Conservation (phyloP, 1,140 invertebrate genomes). For the Helicoverpa zea region DNA sequence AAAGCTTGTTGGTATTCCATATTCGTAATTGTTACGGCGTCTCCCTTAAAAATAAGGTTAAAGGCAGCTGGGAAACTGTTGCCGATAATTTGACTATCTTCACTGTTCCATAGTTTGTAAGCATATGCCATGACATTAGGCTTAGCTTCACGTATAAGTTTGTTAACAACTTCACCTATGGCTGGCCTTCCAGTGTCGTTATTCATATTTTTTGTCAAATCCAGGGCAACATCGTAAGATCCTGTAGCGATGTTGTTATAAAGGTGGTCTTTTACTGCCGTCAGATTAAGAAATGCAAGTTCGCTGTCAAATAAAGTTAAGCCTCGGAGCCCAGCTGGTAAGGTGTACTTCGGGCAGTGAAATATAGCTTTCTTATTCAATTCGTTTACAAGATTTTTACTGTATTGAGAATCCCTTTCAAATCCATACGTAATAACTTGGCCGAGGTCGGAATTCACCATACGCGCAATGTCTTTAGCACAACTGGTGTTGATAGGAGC, state of each 20-base stretch:
- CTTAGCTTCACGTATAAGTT: slow-evolving; percentile 44
- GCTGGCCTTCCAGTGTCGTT: slow-evolving; percentile 17
- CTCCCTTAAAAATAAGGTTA: slow-evolving; percentile 53
- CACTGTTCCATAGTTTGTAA: slow-evolving; percentile 56
- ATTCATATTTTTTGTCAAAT: slow-evolving; percentile 45
- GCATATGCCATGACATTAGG: slow-evolving; percentile 52
- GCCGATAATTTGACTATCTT: slow-evolving; percentile 42
- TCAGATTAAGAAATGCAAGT: slow-evolving; percentile 53
- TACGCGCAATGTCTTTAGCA: slow-evolving; percentile 56
- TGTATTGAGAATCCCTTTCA: slow-evolving; percentile 46
- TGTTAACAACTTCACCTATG: slow-evolving; percentile 46
- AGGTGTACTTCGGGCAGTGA: slow-evolving; percentile 44
- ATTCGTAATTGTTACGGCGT: slow-evolving; percentile 54
- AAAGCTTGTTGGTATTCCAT: slow-evolving; percentile 53
- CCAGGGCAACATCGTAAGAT: slow-evolving; percentile 49
- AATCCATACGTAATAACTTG: slow-evolving; percentile 59
- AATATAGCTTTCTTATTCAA: slow-evolving; percentile 46
- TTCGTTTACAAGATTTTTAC: slow-evolving; percentile 51
- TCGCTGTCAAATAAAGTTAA: slow-evolving; percentile 52
- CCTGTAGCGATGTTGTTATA: slow-evolving; percentile 39
- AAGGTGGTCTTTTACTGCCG: slow-evolving; percentile 44
- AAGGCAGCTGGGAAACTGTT: slow-evolving; percentile 56
- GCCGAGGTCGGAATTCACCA: slow-evolving; percentile 50
- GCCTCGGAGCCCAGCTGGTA: slow-evolving; percentile 44
- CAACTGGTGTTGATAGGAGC: slow-evolving; percentile 59